Percentiles rank a stretch among this genome's conserved stretches.
These are phyloP conservation scores for Chloroceryle amazona DNA, from an alignment of 2,797 vertebrate species.

Conservation along the genomic window DNA sequence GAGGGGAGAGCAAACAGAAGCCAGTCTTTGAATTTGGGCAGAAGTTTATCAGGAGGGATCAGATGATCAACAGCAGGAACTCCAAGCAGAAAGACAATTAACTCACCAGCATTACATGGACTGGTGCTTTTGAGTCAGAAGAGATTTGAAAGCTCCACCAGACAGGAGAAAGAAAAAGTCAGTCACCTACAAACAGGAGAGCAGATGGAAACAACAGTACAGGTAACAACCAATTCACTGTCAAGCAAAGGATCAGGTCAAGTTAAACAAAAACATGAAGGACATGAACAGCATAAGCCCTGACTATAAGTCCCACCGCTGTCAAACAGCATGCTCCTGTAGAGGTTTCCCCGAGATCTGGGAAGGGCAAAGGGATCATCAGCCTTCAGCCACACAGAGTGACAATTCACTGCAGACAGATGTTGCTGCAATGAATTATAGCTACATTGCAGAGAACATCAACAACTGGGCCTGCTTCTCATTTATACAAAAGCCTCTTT, in stretches of 20 bases:
- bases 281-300: background rate
- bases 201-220: background rate
- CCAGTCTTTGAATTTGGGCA: conserved; percentile 28
- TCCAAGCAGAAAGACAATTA: conserved; percentile 36
- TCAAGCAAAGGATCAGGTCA: background rate
- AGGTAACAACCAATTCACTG: background rate
- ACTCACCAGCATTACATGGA: background rate
- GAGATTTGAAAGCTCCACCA: background rate
- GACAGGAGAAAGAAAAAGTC: background rate
- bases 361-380: background rate
- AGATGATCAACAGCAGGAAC: conserved; percentile 39
- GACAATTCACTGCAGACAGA: background rate
- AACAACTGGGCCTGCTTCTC: background rate
- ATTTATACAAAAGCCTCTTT: background rate
- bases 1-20: conserved; percentile 37
- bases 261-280: conserved; percentile 6
- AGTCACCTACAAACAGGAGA: background rate
- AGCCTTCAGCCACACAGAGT: background rate
- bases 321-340: background rate
- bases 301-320: background rate
- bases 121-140: background rate
- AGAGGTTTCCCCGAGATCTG: background rate
- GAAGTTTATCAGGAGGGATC: conserved; percentile 25
- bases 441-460: background rate
- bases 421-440: background rate